Evolutionary conservation across 2,888 invertebrate species (phyloP), one percentile per base, ranked within the genome.

Genomic region (Drosophila putrida): DNA sequence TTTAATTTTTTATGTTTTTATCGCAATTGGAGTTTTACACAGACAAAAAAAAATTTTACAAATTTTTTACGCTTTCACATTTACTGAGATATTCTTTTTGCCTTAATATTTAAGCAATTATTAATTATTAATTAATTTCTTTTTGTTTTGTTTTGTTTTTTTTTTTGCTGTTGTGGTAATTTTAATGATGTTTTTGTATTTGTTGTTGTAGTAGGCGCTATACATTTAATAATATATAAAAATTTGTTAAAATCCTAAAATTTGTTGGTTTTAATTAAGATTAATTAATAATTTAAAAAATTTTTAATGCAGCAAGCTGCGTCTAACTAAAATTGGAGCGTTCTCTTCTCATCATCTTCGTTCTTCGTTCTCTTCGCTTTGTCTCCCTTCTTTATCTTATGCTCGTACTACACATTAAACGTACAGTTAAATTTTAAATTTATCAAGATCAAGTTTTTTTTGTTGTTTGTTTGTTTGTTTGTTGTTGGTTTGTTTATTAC

Each of bases 171-270:
- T 59, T 63, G 39, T 10, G 58, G 80, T 78, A 72, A 39, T 46
- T 61, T 72, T 43, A n/a, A 38, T 36, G 55, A 44, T 51, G 53
- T 44, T 71, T 70, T 58, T 64, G 41, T 70, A 70, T 36, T 72
- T 57, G 27, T 70, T 69, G 51, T 43, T 71, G 86, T 79, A 71
- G 78, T 83, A 83, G 84, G 83, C 81, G 77, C 82, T 83, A 82
- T 67, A 83, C 82, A 83, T 86, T 86, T 83, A 83, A 83, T 82
- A 86, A 82, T 83, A 86, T 81, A 81, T 83, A 83, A 88, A 88
- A 86, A 86, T 88, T 86, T 83, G 86, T 86, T 86, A 86, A 86
- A 88, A 86, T 86, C 85, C 88, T 86, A 86, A 88, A 86, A 86
- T 86, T 88, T 88, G 88, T 88, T 86, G 84, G 77, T 84, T 85